These are phyloP conservation scores for Apteryx mantelli DNA, from an alignment of 2,113 vertebrate species.

Conservation along the genomic window DNA sequence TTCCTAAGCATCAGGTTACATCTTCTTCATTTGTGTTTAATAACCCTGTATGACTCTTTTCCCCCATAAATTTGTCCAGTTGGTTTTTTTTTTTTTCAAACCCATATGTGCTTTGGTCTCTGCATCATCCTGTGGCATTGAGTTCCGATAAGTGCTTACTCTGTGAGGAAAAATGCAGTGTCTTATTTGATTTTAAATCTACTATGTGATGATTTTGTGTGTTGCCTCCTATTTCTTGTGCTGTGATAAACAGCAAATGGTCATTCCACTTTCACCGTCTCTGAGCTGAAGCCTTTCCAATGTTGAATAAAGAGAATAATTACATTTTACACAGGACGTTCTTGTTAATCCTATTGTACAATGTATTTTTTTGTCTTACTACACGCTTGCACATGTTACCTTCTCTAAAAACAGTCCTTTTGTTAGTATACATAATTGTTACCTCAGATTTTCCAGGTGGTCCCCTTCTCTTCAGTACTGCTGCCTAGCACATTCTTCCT, in stretches of 20 bases:
- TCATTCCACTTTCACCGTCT: neutral
- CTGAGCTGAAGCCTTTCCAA: neutral
- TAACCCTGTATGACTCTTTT: neutral
- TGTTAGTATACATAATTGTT: neutral
- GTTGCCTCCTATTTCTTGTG: neutral
- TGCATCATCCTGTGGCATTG: accelerated
- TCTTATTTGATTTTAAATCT: neutral
- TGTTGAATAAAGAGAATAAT: neutral
- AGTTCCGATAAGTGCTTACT: neutral
- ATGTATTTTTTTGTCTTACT: neutral
- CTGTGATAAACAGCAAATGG: neutral
- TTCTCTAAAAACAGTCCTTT: neutral
- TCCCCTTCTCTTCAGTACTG: neutral
- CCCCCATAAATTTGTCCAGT: neutral
- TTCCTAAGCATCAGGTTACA: neutral
- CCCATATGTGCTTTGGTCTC: neutral
- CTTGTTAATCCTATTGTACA: neutral
- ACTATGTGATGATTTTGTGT: neutral
- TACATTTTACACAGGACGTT: neutral
- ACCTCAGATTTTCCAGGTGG: neutral
- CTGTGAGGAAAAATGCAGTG: neutral
- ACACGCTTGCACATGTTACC: accelerated
- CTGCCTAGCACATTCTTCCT: neutral
- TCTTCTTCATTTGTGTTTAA: neutral
- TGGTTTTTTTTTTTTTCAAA: neutral